phyloP scores from a whole-genome alignment of 2,888 invertebrate species.

The Platycheirus rosarum region DNA sequence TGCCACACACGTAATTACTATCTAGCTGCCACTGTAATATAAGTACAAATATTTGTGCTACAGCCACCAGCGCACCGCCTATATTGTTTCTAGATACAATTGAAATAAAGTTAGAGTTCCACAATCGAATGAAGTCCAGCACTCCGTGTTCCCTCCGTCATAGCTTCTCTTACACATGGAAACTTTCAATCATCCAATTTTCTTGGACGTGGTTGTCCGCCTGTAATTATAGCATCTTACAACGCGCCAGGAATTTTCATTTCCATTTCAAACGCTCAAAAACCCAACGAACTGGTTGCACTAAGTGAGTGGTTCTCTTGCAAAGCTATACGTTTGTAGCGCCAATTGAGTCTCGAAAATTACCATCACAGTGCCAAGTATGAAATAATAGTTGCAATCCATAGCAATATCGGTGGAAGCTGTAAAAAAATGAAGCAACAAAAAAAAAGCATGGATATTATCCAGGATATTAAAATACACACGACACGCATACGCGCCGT shows the following conservation, averaged over 20 bases:
- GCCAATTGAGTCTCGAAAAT: slow-evolving; percentile 65
- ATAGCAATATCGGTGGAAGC: slow-evolving; percentile 46
- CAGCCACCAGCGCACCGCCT: slow-evolving; percentile 2
- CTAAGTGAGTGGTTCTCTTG: slow-evolving; percentile 68
- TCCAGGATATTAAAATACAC: slow-evolving; percentile 1
- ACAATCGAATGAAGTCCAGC: slow-evolving; percentile 48
- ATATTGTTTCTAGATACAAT: slow-evolving; percentile 25
- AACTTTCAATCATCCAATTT: slow-evolving; percentile 72
- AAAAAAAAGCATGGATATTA: neutral
- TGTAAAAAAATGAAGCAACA: slow-evolving; percentile 7
- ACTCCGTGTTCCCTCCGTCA: neutral
- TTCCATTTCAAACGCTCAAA: slow-evolving; percentile 66
- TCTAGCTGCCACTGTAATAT: slow-evolving; percentile 18
- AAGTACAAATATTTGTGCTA: slow-evolving; percentile 26
- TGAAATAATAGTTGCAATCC: slow-evolving; percentile 70
- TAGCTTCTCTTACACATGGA: slow-evolving; percentile 31
- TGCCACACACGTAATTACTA: slow-evolving; percentile 59
- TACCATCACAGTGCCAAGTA: slow-evolving; percentile 70
- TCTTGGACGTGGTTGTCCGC: slow-evolving; percentile 62
- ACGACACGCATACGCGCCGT: slow-evolving; percentile 29
- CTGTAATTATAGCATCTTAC: slow-evolving; percentile 60
- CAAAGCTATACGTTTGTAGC: slow-evolving; percentile 45
- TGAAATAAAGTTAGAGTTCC: slow-evolving; percentile 39
- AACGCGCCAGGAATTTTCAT: slow-evolving; percentile 55
- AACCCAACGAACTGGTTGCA: slow-evolving; percentile 69